phyloP scores from a whole-genome alignment of 1,140 invertebrate genomes.

The Drosophila sulfurigaster region DNA sequence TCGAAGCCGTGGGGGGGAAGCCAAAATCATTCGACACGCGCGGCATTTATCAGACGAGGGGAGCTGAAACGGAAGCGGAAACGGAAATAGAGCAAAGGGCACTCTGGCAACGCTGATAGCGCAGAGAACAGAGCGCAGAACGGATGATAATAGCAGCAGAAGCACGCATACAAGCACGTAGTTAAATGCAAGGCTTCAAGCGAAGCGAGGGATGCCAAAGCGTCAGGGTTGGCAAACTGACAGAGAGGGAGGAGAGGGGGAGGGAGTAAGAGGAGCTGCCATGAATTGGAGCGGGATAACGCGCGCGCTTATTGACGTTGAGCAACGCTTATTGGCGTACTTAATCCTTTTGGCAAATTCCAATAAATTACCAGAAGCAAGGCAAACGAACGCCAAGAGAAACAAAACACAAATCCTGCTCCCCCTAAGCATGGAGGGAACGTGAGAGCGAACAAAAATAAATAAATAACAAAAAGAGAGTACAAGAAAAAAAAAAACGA shows the following conservation, averaged over 20 bases:
- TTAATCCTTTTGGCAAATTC: constrained; percentile 82
- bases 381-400: constrained; percentile 4
- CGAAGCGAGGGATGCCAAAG: too few species aligned
- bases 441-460: constrained; percentile 1
- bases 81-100: constrained; percentile 69
- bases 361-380: constrained; percentile 73
- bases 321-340: constrained; percentile 82
- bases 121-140: neutral
- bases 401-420: constrained; percentile 27
- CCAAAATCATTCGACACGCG: constrained; percentile 64
- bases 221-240: neutral
- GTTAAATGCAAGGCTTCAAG: neutral
- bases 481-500: constrained; percentile 19
- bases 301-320: constrained; percentile 72
- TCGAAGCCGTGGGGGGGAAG: constrained; percentile 7
- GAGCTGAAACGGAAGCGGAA: constrained; percentile 51
- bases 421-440: constrained; percentile 1
- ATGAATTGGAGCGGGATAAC: neutral
- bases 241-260: neutral
- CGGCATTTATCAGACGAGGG: constrained; percentile 57
- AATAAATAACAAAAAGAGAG: constrained; percentile 28
- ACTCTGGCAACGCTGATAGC: constrained; percentile 40
- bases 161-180: constrained; percentile 23
- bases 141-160: too few species aligned
- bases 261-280: neutral